Conservation (phyloP, 1,140 invertebrate species). For the Nixonia krombeini region DNA sequence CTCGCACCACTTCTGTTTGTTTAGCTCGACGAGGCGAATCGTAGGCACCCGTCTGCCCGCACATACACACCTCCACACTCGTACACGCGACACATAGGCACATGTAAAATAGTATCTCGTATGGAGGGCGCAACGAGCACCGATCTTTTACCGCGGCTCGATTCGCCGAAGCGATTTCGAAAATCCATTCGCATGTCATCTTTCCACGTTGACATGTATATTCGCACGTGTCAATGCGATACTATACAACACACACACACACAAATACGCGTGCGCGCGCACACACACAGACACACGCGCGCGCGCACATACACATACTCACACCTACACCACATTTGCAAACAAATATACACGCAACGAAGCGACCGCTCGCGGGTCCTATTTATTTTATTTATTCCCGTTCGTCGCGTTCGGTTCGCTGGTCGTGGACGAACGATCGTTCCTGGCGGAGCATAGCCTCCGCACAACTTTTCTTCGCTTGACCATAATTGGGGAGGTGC, state of each 20-base stretch:
- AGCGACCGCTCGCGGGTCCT: conserved; percentile 11
- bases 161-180: too few species aligned
- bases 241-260: too few species aligned
- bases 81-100: background rate
- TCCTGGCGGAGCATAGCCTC: too few species aligned
- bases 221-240: too few species aligned
- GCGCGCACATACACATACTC: too few species aligned
- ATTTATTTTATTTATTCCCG: conserved; percentile 45
- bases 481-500: background rate
- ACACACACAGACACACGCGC: conserved; percentile 5
- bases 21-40: conserved; percentile 30
- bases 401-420: conserved; percentile 17
- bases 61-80: conserved; percentile 2
- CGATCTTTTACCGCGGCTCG: too few species aligned
- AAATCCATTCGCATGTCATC: too few species aligned
- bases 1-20: conserved; percentile 14
- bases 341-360: background rate
- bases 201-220: too few species aligned
- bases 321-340: background rate
- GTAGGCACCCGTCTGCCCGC: conserved; percentile 32
- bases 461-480: too few species aligned
- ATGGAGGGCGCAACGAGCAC: too few species aligned
- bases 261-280: background rate
- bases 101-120: background rate
- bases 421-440: too few species aligned